Evolutionary conservation across 2,797 vertebrate genomes (phyloP).

Genomic region (Cyprinodon diabolis): DNA sequence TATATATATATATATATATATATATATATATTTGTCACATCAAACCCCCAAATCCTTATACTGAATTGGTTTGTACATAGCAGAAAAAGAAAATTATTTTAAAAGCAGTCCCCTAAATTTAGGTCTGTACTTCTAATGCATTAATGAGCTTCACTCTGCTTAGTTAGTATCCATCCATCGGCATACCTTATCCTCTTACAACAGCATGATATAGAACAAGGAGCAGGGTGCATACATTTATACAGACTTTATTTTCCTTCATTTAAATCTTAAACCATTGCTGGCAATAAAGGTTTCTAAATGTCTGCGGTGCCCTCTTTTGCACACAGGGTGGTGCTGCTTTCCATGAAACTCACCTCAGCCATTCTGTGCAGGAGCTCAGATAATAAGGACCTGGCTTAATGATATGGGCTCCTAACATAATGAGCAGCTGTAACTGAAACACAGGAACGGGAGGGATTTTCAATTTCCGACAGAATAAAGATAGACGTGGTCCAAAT

Average conservation of each 20-base stretch:
- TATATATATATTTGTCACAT: too few species aligned
- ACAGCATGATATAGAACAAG: neutral
- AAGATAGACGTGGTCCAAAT: conserved; percentile 57
- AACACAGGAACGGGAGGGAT: conserved; percentile 47
- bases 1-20: too few species aligned
- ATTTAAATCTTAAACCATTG: too few species aligned
- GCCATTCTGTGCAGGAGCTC: conserved; percentile 14
- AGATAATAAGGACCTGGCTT: conserved; percentile 46
- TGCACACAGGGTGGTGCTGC: conserved; percentile 55
- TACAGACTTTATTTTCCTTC: too few species aligned
- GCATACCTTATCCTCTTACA: neutral
- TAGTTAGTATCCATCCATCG: neutral
- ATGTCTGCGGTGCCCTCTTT: conserved; percentile 3
- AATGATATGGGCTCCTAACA: conserved; percentile 58
- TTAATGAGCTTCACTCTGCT: too few species aligned
- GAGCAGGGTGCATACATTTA: neutral
- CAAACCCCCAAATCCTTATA: too few species aligned
- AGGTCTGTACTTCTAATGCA: too few species aligned
- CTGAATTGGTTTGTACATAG: too few species aligned
- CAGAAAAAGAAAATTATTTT: too few species aligned
- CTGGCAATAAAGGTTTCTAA: neutral
- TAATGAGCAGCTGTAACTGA: conserved; percentile 65
- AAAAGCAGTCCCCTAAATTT: too few species aligned
- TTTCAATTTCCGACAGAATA: conserved; percentile 62
- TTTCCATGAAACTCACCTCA: conserved; percentile 2